phyloP scores from a whole-genome alignment of 2,113 vertebrate species.

The Circaetus cinerascens region DNA sequence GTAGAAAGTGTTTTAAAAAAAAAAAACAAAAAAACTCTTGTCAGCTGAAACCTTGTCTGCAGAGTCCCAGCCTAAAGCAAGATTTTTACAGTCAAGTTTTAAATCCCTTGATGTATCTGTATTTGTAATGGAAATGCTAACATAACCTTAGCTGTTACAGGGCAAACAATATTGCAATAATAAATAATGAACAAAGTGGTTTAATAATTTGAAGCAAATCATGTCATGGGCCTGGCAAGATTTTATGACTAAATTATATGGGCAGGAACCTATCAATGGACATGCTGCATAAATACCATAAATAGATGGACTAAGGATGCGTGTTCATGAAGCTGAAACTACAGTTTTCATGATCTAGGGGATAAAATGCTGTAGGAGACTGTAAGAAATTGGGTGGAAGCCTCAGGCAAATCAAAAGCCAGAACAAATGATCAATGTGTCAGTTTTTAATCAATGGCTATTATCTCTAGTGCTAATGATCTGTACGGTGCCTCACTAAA shows the following conservation, averaged over 20 bases:
- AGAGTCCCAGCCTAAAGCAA: slow-evolving; percentile 25
- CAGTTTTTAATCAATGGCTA: slow-evolving; percentile 75
- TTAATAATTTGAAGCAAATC: slow-evolving; percentile 49
- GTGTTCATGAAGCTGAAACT: neutral
- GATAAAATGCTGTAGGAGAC: neutral
- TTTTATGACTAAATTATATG: slow-evolving; percentile 42
- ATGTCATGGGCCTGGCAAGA: neutral
- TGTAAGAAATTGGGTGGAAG: neutral
- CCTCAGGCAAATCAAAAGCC: neutral
- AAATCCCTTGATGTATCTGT: slow-evolving; percentile 51
- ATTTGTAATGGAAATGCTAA: slow-evolving; percentile 54
- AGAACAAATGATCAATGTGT: slow-evolving; percentile 57
- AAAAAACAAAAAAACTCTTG: neutral
- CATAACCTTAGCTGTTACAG: slow-evolving; percentile 30
- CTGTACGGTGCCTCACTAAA: slow-evolving; percentile 25
- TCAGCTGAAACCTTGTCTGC: slow-evolving; percentile 20
- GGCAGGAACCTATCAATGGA: neutral
- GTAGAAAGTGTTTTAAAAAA: neutral
- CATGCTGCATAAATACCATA: slow-evolving; percentile 23
- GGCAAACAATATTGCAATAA: slow-evolving; percentile 39
- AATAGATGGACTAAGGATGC: slow-evolving; percentile 10
- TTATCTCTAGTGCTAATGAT: slow-evolving; percentile 64
- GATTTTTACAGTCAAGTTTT: slow-evolving; percentile 24
- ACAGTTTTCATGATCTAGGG: neutral
- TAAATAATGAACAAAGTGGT: slow-evolving; percentile 51